Percentiles rank a stretch among this genome's conserved stretches.
These are phyloP conservation scores for Volucella inflata DNA, from an alignment of 2,888 invertebrate species.

Conservation along the genomic window DNA sequence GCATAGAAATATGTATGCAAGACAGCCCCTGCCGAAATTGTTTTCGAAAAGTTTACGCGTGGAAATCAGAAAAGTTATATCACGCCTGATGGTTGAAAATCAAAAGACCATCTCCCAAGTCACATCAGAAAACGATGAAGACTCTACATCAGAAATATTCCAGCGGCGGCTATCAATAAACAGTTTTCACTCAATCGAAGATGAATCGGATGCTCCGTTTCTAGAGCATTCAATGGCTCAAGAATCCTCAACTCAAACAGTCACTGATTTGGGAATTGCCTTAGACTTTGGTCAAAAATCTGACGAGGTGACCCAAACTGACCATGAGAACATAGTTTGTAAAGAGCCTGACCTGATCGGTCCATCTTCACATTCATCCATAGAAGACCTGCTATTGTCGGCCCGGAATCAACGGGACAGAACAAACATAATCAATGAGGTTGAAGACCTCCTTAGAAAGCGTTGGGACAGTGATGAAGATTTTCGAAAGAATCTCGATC, in stretches of 20 bases:
- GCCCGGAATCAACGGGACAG: conserved; percentile 2
- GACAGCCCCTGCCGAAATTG: conserved; percentile 60
- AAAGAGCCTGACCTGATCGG: neutral
- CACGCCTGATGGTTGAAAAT: conserved; percentile 49
- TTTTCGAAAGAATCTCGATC: conserved; percentile 40
- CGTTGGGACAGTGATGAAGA: conserved; percentile 77
- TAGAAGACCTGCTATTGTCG: conserved; percentile 22
- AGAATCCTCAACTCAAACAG: conserved; percentile 2
- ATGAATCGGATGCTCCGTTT: conserved; percentile 53
- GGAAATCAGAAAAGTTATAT: conserved; percentile 76
- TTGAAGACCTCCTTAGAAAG: conserved; percentile 75
- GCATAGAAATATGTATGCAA: neutral
- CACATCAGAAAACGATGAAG: conserved; percentile 47
- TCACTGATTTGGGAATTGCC: neutral
- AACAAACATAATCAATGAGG: conserved; percentile 1
- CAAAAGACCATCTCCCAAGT: conserved; percentile 18
- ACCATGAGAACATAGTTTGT: no score
- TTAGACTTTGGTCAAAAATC: neutral
- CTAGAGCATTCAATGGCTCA: conserved; percentile 17
- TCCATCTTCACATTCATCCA: conserved; percentile 4
- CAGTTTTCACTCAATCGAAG: conserved; percentile 79
- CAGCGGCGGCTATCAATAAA: conserved; percentile 72
- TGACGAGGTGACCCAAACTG: conserved; percentile 19
- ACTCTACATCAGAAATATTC: conserved; percentile 69
- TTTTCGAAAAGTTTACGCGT: conserved; percentile 71